Evolutionary conservation across 37 sponge, comb jelly and placozoan species (phyloP).

Genomic region (Amphimedon queenslandica): DNA sequence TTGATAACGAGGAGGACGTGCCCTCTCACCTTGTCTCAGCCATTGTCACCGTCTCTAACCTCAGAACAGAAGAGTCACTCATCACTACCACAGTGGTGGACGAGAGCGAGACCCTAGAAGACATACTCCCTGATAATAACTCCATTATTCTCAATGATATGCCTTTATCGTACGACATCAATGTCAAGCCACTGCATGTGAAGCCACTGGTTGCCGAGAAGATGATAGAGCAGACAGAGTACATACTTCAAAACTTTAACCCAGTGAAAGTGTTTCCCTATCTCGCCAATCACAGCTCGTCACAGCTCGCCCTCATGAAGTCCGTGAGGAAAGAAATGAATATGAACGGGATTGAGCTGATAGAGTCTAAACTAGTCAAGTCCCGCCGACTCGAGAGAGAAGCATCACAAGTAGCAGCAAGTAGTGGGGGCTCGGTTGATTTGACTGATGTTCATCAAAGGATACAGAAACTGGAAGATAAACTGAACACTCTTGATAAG

Average conservation of each 20-base stretch:
- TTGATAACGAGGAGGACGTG: neutral
- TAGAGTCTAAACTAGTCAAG: neutral
- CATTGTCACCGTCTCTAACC: neutral
- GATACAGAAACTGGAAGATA: neutral
- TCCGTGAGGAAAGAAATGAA: neutral
- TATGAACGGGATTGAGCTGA: neutral
- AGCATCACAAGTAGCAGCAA: neutral
- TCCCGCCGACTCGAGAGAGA: neutral
- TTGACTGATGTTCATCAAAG: neutral
- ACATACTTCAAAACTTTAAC: neutral
- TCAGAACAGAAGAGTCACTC: slow-evolving; percentile 5
- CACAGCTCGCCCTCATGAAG: neutral
- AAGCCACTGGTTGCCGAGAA: neutral
- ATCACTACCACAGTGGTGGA: neutral
- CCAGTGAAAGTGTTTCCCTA: neutral
- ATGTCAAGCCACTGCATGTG: neutral
- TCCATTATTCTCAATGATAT: neutral
- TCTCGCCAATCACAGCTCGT: neutral
- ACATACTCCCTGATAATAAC: neutral
- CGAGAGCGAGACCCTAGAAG: neutral
- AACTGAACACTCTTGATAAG: neutral
- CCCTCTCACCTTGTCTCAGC: slow-evolving; percentile 2
- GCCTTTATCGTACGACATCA: neutral
- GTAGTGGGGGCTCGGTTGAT: too few species aligned
- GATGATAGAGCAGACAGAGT: neutral